phyloP scores from a whole-genome alignment of 2,797 vertebrate species.

The Sebastolobus alascanus region DNA sequence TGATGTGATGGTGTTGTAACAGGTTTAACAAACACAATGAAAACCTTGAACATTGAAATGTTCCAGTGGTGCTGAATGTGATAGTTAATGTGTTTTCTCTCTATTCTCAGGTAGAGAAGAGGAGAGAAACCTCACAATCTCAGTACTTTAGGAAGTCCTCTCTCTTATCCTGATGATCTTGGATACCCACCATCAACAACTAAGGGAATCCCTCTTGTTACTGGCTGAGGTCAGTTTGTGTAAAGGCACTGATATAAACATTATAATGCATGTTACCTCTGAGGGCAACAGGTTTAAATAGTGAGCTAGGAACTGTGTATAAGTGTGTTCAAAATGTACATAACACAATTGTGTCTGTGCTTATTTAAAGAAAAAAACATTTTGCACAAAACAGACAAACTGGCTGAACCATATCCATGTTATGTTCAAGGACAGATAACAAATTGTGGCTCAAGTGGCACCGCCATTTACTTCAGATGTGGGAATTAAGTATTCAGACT shows the following conservation, averaged over 20 bases:
- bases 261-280: neutral
- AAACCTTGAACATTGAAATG: neutral
- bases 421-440: neutral
- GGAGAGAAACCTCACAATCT: neutral
- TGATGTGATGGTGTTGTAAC: neutral
- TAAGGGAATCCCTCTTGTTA: neutral
- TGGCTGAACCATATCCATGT: neutral
- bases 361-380: neutral
- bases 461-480: neutral
- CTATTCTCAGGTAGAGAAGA: neutral
- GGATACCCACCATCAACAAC: neutral
- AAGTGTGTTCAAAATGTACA: neutral
- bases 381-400: neutral
- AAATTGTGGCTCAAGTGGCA: neutral
- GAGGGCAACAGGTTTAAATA: neutral
- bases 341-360: neutral
- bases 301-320: neutral
- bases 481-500: neutral
- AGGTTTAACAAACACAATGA: neutral
- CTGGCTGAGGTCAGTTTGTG: neutral
- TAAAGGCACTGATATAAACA: neutral
- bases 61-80: neutral
- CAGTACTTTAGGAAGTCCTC: neutral
- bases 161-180: neutral
- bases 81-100: neutral